phyloP scores from a whole-genome alignment of 1,140 invertebrate species.

The Macrocentrus cingulum region DNA sequence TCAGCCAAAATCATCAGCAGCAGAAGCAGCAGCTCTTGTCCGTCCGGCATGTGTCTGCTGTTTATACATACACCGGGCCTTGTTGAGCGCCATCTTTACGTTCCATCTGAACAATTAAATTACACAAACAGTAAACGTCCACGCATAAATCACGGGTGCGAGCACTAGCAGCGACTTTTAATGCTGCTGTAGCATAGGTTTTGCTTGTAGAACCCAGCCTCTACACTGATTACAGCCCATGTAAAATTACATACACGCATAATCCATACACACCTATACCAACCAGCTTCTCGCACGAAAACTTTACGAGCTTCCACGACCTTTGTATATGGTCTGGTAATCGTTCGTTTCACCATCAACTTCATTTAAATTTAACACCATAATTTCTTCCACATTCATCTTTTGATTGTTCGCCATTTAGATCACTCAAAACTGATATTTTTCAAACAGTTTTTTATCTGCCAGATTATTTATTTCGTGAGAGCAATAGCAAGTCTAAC shows the following conservation, averaged over 20 bases:
- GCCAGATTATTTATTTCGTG: background rate
- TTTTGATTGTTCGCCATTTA: background rate
- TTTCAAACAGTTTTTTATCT: too few relatives aligned
- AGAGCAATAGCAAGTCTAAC: too few relatives aligned
- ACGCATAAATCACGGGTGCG: conserved; percentile 39
- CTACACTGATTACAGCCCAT: conserved; percentile 4
- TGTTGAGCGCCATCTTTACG: conserved; percentile 37
- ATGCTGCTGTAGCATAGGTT: conserved; percentile 2
- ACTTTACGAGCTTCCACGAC: background rate
- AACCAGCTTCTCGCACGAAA: background rate
- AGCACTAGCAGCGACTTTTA: conserved; percentile 22
- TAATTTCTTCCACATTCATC: background rate
- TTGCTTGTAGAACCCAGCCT: background rate
- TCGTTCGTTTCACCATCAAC: background rate
- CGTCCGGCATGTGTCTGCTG: too few relatives aligned
- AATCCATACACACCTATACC: too few relatives aligned
- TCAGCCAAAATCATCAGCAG: background rate
- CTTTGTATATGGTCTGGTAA: background rate
- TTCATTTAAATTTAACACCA: conserved; percentile 4
- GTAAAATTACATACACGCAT: too few relatives aligned
- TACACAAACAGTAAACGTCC: conserved; percentile 41
- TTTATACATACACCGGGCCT: background rate
- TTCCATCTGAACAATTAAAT: conserved; percentile 49
- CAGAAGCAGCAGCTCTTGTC: too few relatives aligned
- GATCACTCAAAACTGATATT: too few relatives aligned